Evolutionary conservation across 2,797 vertebrate species (phyloP).

Genomic region (Netta rufina): DNA sequence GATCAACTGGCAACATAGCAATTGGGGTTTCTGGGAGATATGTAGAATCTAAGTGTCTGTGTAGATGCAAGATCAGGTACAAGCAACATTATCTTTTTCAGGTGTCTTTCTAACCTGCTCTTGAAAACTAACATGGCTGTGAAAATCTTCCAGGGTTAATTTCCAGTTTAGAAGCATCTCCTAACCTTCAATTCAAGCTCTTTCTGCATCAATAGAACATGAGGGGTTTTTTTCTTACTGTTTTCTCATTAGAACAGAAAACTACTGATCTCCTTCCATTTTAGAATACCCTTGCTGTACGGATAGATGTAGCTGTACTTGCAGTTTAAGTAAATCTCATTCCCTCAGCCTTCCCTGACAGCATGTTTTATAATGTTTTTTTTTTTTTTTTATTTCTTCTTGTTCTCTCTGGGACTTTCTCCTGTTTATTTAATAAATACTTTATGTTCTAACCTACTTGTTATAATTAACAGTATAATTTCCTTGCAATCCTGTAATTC

Average conservation of each 20-base stretch:
- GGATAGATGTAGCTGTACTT: background rate
- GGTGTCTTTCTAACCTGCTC: background rate
- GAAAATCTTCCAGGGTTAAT: background rate
- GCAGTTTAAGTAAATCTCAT: background rate
- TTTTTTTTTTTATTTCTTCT: background rate
- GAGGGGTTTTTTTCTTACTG: fast-evolving
- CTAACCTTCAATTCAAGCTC: background rate
- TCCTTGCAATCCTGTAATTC: background rate
- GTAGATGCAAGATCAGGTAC: background rate
- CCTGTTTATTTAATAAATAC: background rate
- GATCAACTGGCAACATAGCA: background rate
- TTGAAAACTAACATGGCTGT: background rate
- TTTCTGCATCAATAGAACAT: background rate
- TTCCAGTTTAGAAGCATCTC: background rate
- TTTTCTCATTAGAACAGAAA: background rate
- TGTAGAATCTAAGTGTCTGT: background rate
- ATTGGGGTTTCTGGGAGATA: background rate
- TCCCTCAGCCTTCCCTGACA: background rate
- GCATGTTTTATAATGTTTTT: background rate
- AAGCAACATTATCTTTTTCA: background rate
- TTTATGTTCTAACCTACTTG: background rate
- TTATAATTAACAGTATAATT: background rate
- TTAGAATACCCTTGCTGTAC: background rate
- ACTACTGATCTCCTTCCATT: background rate
- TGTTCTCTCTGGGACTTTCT: background rate